Base-by-base conservation (phyloP, 1,140 invertebrate species). In the Heterodera carotae region DNA sequence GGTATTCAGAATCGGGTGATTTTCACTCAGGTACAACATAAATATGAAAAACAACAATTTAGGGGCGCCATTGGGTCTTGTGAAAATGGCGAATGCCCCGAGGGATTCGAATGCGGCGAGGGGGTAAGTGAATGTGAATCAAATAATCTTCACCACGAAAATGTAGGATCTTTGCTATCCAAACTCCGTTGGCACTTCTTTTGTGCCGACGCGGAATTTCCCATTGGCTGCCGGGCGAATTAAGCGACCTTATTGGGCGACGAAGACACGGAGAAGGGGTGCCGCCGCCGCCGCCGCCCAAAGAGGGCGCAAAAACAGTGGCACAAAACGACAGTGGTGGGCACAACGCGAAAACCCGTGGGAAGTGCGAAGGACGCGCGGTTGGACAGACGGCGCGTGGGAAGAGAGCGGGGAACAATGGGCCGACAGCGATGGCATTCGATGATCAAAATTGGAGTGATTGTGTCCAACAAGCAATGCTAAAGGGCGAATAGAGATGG, bases 1-100 rank as follows among this genome's bases (percentile, higher is more conserved):
- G n/a, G n/a, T n/a, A n/a, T n/a, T n/a, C n/a, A n/a, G n/a, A n/a
- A n/a, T n/a, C n/a, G n/a, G 31, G 31, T 33, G 31, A 2, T 67
- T 67, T 67, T 67, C 64, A 18, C 15, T 15, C 15, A 22, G 4
- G 31, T 22, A 18, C 33, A 18, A 48, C 53, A 18, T 56, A 59
- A 60, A 59, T n/a, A n/a, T n/a, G n/a, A n/a, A n/a, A n/a, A 27
- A 29, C 43, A 31, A 53, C 12, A 31, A 29, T 74, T 18, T 27
- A 74, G 71, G 2, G 59, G 71, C 15, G 71, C 64, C 39, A 74
- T 74, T n/a, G 71, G 71, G 15, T 56, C 71, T 2, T 74, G 71
- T 29, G 43, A 34, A 15, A 74, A 74, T n/a, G 56, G 36, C 25
- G 36, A 64, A 60, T 74, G 71, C n/a, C 71, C 71, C 8, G 71